Base-by-base conservation (phyloP, 2,888 invertebrate genomes). In the Protonemura montana region DNA sequence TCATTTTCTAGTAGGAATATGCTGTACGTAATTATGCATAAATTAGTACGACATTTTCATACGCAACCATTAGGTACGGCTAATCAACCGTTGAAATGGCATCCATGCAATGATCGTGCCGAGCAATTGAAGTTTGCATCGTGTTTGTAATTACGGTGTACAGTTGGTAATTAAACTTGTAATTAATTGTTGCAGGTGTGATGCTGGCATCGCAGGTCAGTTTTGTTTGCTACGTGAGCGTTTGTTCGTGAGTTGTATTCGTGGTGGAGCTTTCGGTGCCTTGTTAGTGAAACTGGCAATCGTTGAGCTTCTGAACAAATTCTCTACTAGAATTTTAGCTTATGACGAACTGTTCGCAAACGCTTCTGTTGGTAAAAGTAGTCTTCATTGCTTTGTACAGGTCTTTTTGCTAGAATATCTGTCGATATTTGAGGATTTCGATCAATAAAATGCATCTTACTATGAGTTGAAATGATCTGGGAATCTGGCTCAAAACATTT, bases 121-220 rank as follows among this genome's bases (percentile, higher is more conserved):
- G 28, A 6, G 27, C 28, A 78, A 78, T 78, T 78, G 78, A 13
- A 59, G 59, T 21, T 59, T 59, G 59, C 59, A 13, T 21, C 59
- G 59, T 59, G 59, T 78, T 78, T 26, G 2, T 28, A 78, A 78
- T 78, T 28, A 78, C 78, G 26, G 26, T 26, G 10, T 78, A 78
- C 28, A 78, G 59, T 59, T 30, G 25, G 81, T 81, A 81, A 81
- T 81, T 81, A 81, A 81, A 81, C 81, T 29, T 81, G 30, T 30
- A 81, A 30, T 81, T 81, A 81, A 81, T 81, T 81, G 27, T 27
- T 3, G 6, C 59, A 81, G 81, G 81, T 81, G 81, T 81, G 28
- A 81, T 28, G n/a, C n/a, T 13, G 21, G 6, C 30, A 2, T 5
- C 5, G 5, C 10, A 81, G 81, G 81, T 81, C 81, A 81, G 29